Evolutionary conservation across 2,797 vertebrate species (phyloP).

Genomic region (Chelon auratus): DNA sequence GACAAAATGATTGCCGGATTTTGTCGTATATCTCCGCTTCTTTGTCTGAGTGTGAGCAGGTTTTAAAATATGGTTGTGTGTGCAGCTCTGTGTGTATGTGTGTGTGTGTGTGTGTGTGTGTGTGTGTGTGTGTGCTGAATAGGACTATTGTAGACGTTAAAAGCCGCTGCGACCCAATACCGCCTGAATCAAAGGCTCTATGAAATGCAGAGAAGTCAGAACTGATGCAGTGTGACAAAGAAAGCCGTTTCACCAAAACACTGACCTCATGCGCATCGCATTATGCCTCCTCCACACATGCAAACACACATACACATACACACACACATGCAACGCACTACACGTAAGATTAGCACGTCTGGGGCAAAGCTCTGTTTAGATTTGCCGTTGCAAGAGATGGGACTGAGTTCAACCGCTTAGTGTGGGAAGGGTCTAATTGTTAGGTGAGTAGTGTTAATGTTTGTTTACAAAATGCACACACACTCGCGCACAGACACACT

Average conservation of each 20-base stretch:
- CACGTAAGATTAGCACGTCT: constrained; percentile 33
- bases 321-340: neutral
- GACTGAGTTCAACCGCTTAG: constrained; percentile 40
- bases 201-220: constrained; percentile 60
- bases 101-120: constrained; percentile 7
- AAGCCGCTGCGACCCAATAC: constrained; percentile 35
- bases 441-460: constrained; percentile 60
- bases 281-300: constrained; percentile 49
- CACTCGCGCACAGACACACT: constrained; percentile 7
- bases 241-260: constrained; percentile 66
- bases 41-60: constrained; percentile 51
- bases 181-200: constrained; percentile 54
- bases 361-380: constrained; percentile 59
- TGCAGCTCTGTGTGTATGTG: constrained; percentile 3
- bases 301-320: constrained; percentile 13
- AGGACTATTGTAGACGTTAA: constrained; percentile 56
- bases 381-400: constrained; percentile 62
- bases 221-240: constrained; percentile 68
- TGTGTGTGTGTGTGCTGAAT: constrained; percentile 44
- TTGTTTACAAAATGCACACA: constrained; percentile 67
- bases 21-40: constrained; percentile 61
- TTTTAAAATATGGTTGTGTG: constrained; percentile 39
- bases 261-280: constrained; percentile 65
- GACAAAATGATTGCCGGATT: constrained; percentile 73
- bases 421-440: constrained; percentile 59